These are phyloP conservation scores for Ameiurus melas DNA, from an alignment of 2,113 vertebrate genomes.

Conservation along the genomic window DNA sequence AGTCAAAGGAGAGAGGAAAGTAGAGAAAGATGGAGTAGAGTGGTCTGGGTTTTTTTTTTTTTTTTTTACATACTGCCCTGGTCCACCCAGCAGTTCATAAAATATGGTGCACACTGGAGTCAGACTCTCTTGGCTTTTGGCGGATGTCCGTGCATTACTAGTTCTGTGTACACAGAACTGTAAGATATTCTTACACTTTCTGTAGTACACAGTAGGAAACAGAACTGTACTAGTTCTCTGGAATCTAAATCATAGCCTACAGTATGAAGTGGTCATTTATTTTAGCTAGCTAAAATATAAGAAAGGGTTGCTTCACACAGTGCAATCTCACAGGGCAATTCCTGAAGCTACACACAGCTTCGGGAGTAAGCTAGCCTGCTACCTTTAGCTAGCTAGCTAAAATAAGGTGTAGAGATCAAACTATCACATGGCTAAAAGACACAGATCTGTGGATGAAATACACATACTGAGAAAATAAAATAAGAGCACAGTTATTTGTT, in stretches of 20 bases:
- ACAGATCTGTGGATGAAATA: background rate
- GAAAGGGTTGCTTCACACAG: background rate
- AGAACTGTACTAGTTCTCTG: background rate
- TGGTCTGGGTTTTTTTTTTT: background rate
- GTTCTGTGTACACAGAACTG: background rate
- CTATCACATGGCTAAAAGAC: background rate
- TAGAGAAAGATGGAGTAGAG: background rate
- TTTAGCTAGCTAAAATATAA: background rate
- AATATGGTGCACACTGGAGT: background rate
- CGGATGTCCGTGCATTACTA: background rate
- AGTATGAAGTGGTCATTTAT: background rate
- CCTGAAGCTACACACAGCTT: background rate
- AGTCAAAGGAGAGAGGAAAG: slow-evolving; percentile 13
- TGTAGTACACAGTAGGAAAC: too few species aligned
- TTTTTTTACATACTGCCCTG: slow-evolving; percentile 5
- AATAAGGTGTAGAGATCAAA: background rate
- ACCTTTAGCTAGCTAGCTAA: background rate
- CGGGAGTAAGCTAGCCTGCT: background rate
- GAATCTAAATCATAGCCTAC: background rate
- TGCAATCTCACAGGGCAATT: background rate
- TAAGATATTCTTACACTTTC: too few species aligned
- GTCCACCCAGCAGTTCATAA: background rate
- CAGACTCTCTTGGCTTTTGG: background rate
- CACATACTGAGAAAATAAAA: background rate
- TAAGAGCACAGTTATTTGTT: background rate